Base-by-base conservation (phyloP, 2,113 vertebrate genomes). In the Probosciger aterrimus region DNA sequence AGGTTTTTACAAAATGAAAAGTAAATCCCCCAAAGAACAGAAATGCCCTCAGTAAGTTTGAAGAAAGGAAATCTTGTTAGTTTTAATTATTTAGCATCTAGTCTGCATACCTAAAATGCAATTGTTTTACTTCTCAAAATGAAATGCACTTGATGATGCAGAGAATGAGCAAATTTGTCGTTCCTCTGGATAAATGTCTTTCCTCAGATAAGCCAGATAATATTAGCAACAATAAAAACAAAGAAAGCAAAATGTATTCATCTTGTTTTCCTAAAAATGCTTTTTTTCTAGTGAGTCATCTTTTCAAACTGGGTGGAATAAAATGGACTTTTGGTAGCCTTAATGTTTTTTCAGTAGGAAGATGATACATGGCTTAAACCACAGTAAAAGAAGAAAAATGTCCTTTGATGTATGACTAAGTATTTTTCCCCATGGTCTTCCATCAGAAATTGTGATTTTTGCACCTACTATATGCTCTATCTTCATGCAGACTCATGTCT, bases 401-500 rank as follows among this genome's bases (percentile, higher is more conserved):
- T 68, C 17, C 3, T 46, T 59, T 81, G 59, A 67, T 46, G 2
- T 35, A 46, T 37, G 46, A 43, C 8, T 64, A 68, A 70, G 81
- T 68, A 47, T 14, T 82, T 85, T 49, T 46, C 4, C 4, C 18
- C 4, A 15, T 47, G 5, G 25, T 60, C 8, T 68, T 67, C 11
- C 30, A 75, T 9, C 7, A 84, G 13, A 46, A 77, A 67, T 41
- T 41, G 15, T 3, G 0, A n/a, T 43, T 75, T 71, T 59, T 73
- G 3, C 2, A 3, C 27, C 70, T 53, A 30, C 2, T 76, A 7
- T 47, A 44, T 78, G 2, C 7, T 87, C 28, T 71, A 2, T 23
- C 18, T 75, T 82, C 91, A 82, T 88, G 70, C 44, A 93, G 31
- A 17, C 7, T 94, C 53, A 57, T 71, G 57, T 64, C 24, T 75